A percentile compares a stretch with the other conserved stretches of the same genome.
Evolutionary conservation across 2,888 invertebrate species (phyloP).

Genomic region (Arrhopalites spinosus): DNA sequence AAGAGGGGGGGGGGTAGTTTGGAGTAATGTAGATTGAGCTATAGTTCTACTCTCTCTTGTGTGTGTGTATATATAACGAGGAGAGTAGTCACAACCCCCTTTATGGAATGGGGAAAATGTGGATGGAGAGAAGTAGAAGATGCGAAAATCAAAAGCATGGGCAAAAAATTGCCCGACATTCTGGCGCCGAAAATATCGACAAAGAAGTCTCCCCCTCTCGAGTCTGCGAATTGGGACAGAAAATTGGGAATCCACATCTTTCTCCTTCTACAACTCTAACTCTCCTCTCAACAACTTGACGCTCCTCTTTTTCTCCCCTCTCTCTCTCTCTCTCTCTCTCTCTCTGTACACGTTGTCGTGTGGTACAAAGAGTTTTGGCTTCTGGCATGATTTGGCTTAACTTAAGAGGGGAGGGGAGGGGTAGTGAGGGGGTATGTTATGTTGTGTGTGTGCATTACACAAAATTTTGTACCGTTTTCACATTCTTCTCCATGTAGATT

Average conservation of each 20-base stretch:
- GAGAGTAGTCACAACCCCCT: not conserved
- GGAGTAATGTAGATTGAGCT: not conserved
- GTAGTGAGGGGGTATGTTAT: too few species aligned
- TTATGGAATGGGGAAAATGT: not conserved
- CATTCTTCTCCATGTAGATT: too few species aligned
- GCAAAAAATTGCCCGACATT: conserved; percentile 50
- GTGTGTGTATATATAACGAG: too few species aligned
- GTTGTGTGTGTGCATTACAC: too few species aligned
- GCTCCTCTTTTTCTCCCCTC: conserved; percentile 27
- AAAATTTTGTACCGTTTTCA: too few species aligned
- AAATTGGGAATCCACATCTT: not conserved
- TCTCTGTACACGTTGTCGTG: not conserved
- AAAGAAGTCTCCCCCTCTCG: conserved; percentile 36
- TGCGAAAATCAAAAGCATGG: conserved; percentile 20
- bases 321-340: not conserved
- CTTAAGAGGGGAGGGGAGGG: too few species aligned
- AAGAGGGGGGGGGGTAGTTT: not conserved
- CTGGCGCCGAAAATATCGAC: conserved; percentile 56
- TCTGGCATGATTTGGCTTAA: too few species aligned
- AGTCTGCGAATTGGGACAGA: conserved; percentile 55
- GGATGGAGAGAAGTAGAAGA: not conserved
- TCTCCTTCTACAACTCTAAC: conserved; percentile 27
- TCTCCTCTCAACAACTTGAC: conserved; percentile 42
- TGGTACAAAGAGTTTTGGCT: not conserved
- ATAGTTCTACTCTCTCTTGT: too few species aligned